phyloP scores from a whole-genome alignment of 2,113 vertebrate genomes.

The Stigmatopora nigra region DNA sequence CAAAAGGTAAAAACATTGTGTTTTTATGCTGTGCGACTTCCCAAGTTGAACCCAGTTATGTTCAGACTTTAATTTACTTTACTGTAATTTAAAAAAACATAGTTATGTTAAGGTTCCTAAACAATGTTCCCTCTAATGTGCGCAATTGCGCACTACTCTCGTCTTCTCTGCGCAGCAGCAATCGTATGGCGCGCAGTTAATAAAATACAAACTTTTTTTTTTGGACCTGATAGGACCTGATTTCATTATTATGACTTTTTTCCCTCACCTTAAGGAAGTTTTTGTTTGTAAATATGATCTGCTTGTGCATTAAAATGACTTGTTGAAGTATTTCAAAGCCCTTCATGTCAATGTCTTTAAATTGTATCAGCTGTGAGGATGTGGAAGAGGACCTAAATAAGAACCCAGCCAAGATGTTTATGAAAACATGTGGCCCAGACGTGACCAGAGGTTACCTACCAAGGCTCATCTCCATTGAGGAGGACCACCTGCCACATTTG shows the following conservation, averaged over 20 bases:
- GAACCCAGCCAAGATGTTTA: conserved; percentile 54
- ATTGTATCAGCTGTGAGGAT: conserved; percentile 55
- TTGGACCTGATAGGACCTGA: no score
- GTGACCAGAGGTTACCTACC: conserved; percentile 53
- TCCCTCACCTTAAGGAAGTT: no score
- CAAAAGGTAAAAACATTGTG: conserved; percentile 65
- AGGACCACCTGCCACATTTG: conserved; percentile 86
- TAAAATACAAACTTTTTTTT: no score
- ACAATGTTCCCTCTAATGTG: no score
- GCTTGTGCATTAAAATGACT: neutral
- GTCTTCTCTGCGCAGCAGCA: no score
- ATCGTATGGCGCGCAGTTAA: no score
- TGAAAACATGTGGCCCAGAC: neutral
- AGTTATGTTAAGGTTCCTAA: neutral
- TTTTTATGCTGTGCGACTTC: neutral
- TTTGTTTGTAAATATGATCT: no score
- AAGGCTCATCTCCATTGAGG: conserved; percentile 93
- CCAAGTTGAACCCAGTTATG: neutral
- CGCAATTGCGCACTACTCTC: no score
- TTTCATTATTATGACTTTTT: no score
- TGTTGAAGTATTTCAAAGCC: neutral
- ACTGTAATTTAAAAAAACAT: neutral
- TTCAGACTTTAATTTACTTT: neutral
- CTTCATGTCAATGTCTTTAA: neutral
- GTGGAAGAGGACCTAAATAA: conserved; percentile 71